Evolutionary conservation across 2,797 vertebrate genomes (phyloP).

Genomic region (Anguilla anguilla): DNA sequence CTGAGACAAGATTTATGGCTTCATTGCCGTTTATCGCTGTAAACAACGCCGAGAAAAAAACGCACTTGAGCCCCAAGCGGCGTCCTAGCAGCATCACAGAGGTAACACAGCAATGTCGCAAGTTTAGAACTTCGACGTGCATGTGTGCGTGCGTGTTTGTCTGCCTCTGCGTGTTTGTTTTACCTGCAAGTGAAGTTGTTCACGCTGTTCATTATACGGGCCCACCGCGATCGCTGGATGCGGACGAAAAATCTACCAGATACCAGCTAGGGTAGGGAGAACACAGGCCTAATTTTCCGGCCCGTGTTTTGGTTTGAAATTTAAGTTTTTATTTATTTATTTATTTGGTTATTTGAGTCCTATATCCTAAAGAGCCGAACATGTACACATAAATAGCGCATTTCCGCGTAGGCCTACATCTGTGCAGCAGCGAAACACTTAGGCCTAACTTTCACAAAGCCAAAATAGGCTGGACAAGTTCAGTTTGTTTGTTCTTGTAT

Average conservation of each 20-base stretch:
- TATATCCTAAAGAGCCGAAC: not conserved
- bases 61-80: not conserved
- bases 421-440: not conserved
- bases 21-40: slow-evolving; percentile 72
- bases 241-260: not conserved
- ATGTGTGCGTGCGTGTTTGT: not conserved
- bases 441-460: not conserved
- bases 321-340: not conserved
- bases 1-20: slow-evolving; percentile 75
- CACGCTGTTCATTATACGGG: not conserved
- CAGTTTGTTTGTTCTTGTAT: not conserved
- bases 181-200: not conserved
- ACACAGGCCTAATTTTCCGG: not conserved
- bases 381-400: not conserved
- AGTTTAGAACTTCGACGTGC: slow-evolving; percentile 1
- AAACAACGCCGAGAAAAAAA: slow-evolving; percentile 65
- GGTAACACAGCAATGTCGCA: slow-evolving; percentile 9
- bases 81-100: slow-evolving; percentile 10
- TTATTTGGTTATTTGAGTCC: not conserved
- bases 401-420: not conserved
- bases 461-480: not conserved
- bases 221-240: not conserved
- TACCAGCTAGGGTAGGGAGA: not conserved
- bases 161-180: too few species aligned
- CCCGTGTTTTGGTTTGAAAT: not conserved